Base-by-base conservation (phyloP, 2,797 vertebrate species). In the Sylvia borin region DNA sequence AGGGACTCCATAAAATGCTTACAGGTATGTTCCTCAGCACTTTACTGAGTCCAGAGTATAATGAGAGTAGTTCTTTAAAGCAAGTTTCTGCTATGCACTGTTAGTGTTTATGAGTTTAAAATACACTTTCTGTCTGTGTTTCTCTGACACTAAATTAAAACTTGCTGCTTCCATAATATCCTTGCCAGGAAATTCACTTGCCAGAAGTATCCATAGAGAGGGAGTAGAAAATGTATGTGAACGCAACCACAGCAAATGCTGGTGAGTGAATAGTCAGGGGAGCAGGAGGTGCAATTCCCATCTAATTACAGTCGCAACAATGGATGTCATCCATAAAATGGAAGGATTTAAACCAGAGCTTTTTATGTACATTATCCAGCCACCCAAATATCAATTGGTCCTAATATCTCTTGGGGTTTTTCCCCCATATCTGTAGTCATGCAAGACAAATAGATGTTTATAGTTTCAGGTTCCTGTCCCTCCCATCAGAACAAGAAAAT, bases 161-260 rank as follows among this genome's bases (percentile, higher is more conserved):
- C 36, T 89, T 85, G 50, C 21, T 90, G 61, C 73, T 93, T 93
- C 54, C 12, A 27, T 83, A 78, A 78, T 22, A 68, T 72, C 51
- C 32, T 38, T 93, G 72, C 54, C 82, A 92, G 75, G 43, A 92
- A 90, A 92, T 68, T 78, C 80, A 54, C 31, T 91, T 67, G 34
- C 82, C 82, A 92, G 58, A 76, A 87, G 48, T 61, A 85, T 61
- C 53, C 2, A 1, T 19, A 73, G 42, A 85, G 70, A 68, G 7
- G 5, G 65, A 89, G 19, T 18, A 58, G 71, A 77, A 74, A 81
- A 79, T 73, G 38, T 87, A 80, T 61, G 65, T 36, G 38, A 85
- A 57, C 72, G 27, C n/a, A 85, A 57, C 53, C 34, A 77, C 50
- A 78, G 75, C 61, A 95, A 90, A 83, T 70, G 29, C 22, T 80